A percentile compares a stretch with the other conserved stretches of the same genome.
These are phyloP conservation scores for Siniperca obscura DNA, from an alignment of 2,797 vertebrate genomes.

Conservation along the genomic window DNA sequence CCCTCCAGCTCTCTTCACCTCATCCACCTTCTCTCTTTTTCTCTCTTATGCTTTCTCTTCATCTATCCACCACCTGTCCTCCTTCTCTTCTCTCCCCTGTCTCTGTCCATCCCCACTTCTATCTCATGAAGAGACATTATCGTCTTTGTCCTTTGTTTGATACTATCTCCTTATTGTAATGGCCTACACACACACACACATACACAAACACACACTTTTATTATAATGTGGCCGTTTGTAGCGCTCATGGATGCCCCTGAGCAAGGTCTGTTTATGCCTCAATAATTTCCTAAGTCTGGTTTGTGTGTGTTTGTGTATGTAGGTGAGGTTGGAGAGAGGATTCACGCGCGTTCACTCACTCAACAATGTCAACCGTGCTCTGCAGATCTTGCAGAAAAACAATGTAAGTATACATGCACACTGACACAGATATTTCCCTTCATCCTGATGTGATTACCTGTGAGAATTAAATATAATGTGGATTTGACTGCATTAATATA, in stretches of 20 bases:
- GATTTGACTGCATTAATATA: conserved; percentile 9
- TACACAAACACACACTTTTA: conserved; percentile 27
- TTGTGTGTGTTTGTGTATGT: conserved; percentile 62
- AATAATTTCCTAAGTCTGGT: conserved; percentile 30
- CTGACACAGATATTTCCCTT: conserved; percentile 9
- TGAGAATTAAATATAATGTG: conserved; percentile 4
- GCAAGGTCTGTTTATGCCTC: conserved; percentile 50
- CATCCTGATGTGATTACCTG: neutral
- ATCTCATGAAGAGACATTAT: conserved; percentile 24
- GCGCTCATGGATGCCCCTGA: conserved; percentile 28
- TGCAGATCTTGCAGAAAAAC: conserved; percentile 95
- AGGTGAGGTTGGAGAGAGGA: conserved; percentile 96
- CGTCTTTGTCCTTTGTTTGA: conserved; percentile 38
- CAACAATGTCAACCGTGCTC: conserved; percentile 98
- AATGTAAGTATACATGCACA: conserved; percentile 88
- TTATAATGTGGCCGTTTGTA: conserved; percentile 46
- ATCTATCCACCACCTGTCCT: neutral
- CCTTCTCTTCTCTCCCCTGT: neutral
- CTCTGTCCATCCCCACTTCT: neutral
- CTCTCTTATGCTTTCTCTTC: neutral
- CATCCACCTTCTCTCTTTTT: neutral
- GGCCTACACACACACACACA: conserved; percentile 19
- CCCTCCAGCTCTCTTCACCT: conserved; percentile 12
- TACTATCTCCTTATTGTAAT: conserved; percentile 38
- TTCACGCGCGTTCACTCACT: conserved; percentile 96